A percentile compares a stretch with the other conserved stretches of the same genome.
phyloP scores from a whole-genome alignment of 2,113 vertebrate genomes.

The Strix uralensis region DNA sequence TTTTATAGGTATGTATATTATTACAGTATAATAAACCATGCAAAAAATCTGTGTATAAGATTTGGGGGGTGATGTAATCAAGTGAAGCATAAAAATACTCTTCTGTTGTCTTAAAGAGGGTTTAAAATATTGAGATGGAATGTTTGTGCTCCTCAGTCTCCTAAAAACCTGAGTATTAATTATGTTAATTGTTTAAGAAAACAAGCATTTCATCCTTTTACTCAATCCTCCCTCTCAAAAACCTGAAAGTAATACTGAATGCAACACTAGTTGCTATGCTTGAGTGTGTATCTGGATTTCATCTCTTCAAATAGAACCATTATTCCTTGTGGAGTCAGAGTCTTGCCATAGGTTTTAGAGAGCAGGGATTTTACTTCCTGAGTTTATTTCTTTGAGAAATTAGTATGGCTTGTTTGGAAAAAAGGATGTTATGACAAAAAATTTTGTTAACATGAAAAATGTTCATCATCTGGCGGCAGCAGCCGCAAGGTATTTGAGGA shows the following conservation, averaged over 20 bases:
- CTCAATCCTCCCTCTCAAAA: neutral
- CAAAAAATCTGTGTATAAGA: neutral
- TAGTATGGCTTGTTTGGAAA: neutral
- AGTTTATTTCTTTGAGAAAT: neutral
- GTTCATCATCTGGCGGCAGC: neutral
- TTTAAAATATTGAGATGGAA: neutral
- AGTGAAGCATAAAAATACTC: neutral
- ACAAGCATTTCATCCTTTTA: neutral
- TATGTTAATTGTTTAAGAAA: neutral
- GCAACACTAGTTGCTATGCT: neutral
- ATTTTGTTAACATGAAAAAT: neutral
- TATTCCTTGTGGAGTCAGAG: neutral
- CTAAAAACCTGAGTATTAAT: neutral
- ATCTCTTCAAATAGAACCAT: neutral
- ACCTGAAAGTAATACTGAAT: neutral
- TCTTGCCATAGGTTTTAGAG: neutral
- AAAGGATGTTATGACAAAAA: neutral
- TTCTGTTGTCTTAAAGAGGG: neutral
- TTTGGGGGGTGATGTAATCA: neutral
- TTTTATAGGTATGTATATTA: constrained; percentile 89
- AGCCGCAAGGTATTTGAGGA: neutral
- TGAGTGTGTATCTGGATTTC: neutral
- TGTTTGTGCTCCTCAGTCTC: neutral
- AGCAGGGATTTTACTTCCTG: neutral
- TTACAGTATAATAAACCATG: neutral